Percentiles rank a stretch among this genome's conserved stretches.
phyloP scores from a whole-genome alignment of 2,797 vertebrate species.

The Todus mexicanus region DNA sequence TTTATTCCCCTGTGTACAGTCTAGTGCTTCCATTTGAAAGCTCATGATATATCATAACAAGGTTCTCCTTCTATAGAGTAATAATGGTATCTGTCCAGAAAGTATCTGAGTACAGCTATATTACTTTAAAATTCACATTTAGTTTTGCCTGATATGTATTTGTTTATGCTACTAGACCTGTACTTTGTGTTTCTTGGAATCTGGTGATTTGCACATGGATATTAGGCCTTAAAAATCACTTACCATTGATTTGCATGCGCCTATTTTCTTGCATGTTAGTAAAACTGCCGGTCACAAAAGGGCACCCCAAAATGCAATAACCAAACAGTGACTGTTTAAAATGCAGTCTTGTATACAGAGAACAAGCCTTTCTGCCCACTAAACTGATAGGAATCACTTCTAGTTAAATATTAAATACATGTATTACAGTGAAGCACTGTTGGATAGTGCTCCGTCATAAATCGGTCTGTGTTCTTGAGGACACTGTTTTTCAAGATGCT shows the following conservation, averaged over 20 bases:
- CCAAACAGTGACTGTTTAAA: background rate
- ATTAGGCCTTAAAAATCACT: background rate
- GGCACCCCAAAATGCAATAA: background rate
- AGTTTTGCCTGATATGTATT: background rate
- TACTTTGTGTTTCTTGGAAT: background rate
- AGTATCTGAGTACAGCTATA: background rate
- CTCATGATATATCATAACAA: background rate
- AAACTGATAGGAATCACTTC: conserved; percentile 4
- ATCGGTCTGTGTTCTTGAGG: conserved; percentile 54
- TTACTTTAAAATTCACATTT: background rate
- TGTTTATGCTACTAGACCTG: background rate
- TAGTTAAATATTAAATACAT: conserved; percentile 35
- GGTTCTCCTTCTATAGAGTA: background rate
- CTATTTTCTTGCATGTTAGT: background rate
- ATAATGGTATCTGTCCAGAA: conserved; percentile 1
- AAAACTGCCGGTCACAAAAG: background rate
- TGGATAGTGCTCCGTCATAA: conserved; percentile 46
- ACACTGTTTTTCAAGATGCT: conserved; percentile 28
- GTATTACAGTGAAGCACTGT: conserved; percentile 22
- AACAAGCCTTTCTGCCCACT: background rate
- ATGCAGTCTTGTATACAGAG: background rate
- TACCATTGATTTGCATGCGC: background rate
- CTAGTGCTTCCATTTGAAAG: conserved; percentile 12
- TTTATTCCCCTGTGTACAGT: conserved; percentile 15
- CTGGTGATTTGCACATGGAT: conserved; percentile 31